Evolutionary conservation across 2,113 vertebrate genomes (phyloP).

Genomic region (Pelecanus crispus): DNA sequence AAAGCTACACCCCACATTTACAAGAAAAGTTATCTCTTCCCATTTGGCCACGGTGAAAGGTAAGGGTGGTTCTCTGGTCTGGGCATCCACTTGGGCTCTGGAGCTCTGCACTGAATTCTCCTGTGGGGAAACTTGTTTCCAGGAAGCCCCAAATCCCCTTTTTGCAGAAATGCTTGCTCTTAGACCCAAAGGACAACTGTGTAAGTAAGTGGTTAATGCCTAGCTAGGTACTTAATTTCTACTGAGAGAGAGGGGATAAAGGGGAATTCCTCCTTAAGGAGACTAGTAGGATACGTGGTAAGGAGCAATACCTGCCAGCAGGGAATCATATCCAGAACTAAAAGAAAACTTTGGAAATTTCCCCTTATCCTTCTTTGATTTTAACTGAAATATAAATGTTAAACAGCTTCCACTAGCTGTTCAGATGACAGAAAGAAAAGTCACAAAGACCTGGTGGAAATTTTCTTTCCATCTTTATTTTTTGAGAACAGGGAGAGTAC

Average conservation of each 20-base stretch:
- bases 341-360: background rate
- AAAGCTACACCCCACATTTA: background rate
- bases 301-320: background rate
- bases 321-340: background rate
- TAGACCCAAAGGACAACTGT: background rate
- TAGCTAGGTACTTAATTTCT: background rate
- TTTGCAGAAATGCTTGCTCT: background rate
- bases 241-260: background rate
- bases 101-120: background rate
- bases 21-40: background rate
- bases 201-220: background rate
- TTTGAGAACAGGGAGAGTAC: background rate
- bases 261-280: background rate
- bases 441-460: background rate
- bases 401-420: background rate
- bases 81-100: background rate
- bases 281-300: background rate
- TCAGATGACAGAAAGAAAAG: background rate
- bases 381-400: background rate
- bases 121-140: background rate
- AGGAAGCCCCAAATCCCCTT: background rate
- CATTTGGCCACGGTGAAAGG: background rate
- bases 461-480: background rate
- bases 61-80: background rate
- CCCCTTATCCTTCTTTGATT: background rate